These are phyloP conservation scores for Dryobota labecula DNA, from an alignment of 2,888 invertebrate species.

Conservation along the genomic window DNA sequence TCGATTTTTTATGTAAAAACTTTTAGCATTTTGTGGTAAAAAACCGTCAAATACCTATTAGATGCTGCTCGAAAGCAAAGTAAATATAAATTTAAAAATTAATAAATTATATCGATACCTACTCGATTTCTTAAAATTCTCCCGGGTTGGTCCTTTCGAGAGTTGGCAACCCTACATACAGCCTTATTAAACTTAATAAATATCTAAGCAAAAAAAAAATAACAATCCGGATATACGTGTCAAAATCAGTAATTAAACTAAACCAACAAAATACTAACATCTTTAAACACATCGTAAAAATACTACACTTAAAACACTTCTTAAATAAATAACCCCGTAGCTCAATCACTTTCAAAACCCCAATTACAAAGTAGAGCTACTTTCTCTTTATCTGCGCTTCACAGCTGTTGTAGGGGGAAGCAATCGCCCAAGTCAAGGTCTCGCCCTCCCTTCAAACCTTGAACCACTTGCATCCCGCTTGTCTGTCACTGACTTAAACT, in stretches of 20 bases:
- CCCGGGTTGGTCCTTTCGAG: no score
- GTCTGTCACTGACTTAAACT: conserved; percentile 4
- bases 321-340: not conserved
- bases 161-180: no score
- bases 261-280: no score
- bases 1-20: no score
- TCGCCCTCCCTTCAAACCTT: conserved; percentile 27
- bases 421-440: conserved; percentile 22
- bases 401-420: conserved; percentile 19
- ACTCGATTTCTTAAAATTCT: no score
- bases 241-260: not conserved
- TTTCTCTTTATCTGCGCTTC: conserved; percentile 36
- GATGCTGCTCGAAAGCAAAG: no score
- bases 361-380: conserved; percentile 26
- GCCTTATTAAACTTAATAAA: not conserved
- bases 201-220: no score
- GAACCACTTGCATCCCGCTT: conserved; percentile 38
- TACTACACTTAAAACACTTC: not conserved
- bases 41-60: no score
- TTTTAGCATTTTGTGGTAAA: no score
- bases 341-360: not conserved
- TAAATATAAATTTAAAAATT: no score
- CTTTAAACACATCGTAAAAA: not conserved
- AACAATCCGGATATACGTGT: not conserved
- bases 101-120: no score